Evolutionary conservation across 2,113 vertebrate species (phyloP), one percentile per base, ranked within the genome.

Genomic region (Mystacornis crossleyi): DNA sequence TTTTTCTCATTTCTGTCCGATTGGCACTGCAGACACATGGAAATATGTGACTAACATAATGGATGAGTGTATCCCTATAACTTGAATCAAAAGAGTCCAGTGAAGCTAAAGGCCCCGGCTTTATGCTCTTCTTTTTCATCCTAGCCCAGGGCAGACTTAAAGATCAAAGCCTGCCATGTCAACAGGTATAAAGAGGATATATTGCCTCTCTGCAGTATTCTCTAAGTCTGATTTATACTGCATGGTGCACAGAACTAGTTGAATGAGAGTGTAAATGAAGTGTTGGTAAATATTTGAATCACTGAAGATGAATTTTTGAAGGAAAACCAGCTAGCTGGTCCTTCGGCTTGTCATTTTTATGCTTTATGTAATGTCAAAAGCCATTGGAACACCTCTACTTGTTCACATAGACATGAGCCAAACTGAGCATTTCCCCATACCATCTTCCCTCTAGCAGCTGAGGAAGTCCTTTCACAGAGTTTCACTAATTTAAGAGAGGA

Each of bases 101-200:
- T 69, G 48, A 89, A 96, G 50, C 24, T 67, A 77, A 89, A 80
- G 50, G 23, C 24, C 66, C 14, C 93, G 77, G n/a, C 45, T 93
- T 92, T 92, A 10, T 4, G 19, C 14, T 45, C 47, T 64, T 86
- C 66, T 74, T 91, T 94, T 36, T 92, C 40, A 71, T 89, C 71
- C 77, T 91, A 74, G 42, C 77, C 53, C 81, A 64, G 86, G 64
- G 71, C 80, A 95, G 33, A 70, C 26, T n/a, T 90, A 50, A 77
- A 93, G 69, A 94, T 95, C 85, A 96, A 94, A 94, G 80, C 48
- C 23, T 93, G 43, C 12, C 20, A 7, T 54, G 50, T 82, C 80
- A 90, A 55, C 58, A 89, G 87, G 40, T 72, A 83, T 88, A 81
- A 82, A 84, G 53, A 47, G 72, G 42, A 82, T 67, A 26, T 54